phyloP scores from a whole-genome alignment of 53 echinoderm and acorn worm species.

The Astropecten irregularis region DNA sequence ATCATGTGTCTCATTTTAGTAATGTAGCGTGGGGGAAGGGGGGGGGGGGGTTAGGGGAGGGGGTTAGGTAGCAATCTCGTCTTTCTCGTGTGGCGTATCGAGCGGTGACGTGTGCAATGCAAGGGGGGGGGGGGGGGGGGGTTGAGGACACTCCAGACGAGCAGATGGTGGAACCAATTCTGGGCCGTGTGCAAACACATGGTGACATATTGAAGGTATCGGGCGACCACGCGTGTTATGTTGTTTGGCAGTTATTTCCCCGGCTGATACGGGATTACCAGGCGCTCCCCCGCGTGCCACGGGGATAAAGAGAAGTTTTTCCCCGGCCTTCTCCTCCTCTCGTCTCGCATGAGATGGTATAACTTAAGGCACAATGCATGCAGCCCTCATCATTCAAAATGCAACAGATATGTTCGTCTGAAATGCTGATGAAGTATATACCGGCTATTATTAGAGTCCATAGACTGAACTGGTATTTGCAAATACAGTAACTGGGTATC shows the following conservation, averaged over 20 bases:
- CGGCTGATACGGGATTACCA: slow-evolving; percentile 35
- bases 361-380: too few species aligned
- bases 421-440: too few species aligned
- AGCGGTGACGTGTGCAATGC: slow-evolving; percentile 14
- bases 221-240: slow-evolving; percentile 36
- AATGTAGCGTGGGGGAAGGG: too few species aligned
- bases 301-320: too few species aligned
- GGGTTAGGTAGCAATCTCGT: neutral
- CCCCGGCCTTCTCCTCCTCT: too few species aligned
- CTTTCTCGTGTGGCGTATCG: neutral
- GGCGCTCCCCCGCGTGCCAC: slow-evolving; percentile 5
- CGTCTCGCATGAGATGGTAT: too few species aligned
- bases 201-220: slow-evolving; percentile 60
- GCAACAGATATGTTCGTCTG: too few species aligned
- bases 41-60: neutral
- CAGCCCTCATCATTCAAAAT: too few species aligned
- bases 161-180: slow-evolving; percentile 41
- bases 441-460: too few species aligned
- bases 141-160: slow-evolving; percentile 40
- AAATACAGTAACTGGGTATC: too few species aligned
- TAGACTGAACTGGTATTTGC: too few species aligned
- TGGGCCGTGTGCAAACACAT: slow-evolving; percentile 48
- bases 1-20: neutral
- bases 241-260: neutral
- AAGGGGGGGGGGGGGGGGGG: neutral